Percentiles rank a stretch among this genome's conserved stretches.
phyloP scores from a whole-genome alignment of 1,140 invertebrate species.

The Habropoda laboriosa region DNA sequence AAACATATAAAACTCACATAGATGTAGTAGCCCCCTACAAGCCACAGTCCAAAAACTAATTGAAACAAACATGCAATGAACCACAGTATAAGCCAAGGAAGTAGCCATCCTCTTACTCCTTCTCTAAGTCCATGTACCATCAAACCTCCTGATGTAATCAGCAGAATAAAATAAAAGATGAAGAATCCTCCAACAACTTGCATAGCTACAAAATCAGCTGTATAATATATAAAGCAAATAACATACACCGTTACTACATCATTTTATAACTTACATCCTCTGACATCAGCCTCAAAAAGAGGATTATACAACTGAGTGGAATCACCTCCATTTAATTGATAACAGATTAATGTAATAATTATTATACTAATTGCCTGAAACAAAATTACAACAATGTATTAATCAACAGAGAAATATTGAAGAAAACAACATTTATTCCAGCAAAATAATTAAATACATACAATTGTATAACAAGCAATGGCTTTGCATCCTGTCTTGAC shows the following conservation, averaged over 20 bases:
- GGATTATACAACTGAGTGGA: constrained; percentile 93
- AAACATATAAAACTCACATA: constrained; percentile 86
- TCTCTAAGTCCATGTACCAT: constrained; percentile 84
- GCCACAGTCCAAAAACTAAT: constrained; percentile 90
- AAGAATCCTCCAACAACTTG: constrained; percentile 88
- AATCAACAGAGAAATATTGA: neutral
- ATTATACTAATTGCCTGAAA: constrained; percentile 86
- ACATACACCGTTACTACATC: neutral
- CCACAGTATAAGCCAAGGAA: constrained; percentile 91
- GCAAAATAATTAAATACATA: too few species aligned
- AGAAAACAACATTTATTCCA: too few species aligned
- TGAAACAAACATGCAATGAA: constrained; percentile 89
- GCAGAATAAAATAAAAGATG: constrained; percentile 87
- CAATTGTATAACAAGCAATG: constrained; percentile 89
- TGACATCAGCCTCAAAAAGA: constrained; percentile 92
- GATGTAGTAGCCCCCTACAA: constrained; percentile 93
- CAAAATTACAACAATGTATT: neutral
- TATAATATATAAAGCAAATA: neutral
- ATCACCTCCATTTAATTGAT: constrained; percentile 91
- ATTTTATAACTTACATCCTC: constrained; percentile 85
- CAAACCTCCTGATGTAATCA: constrained; percentile 86
- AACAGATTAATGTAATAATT: constrained; percentile 87
- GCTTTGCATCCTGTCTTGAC: constrained; percentile 88
- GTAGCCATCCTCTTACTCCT: constrained; percentile 88
- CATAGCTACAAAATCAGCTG: constrained; percentile 86